These are phyloP conservation scores for Choreutis nemorana DNA, from an alignment of 2,888 invertebrate species.

Conservation along the genomic window DNA sequence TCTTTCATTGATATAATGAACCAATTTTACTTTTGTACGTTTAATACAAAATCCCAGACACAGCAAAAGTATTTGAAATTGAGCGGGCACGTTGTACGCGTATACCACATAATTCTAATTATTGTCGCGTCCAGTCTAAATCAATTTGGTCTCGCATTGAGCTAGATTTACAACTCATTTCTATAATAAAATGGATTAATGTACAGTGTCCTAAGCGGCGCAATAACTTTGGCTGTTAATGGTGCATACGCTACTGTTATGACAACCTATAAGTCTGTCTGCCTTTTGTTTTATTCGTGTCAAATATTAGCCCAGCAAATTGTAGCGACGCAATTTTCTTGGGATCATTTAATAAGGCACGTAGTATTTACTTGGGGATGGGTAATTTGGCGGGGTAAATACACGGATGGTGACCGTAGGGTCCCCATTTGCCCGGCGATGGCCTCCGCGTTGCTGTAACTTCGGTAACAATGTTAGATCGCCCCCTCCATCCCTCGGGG, in stretches of 20 bases:
- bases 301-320: slow-evolving; percentile 18
- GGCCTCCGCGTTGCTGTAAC: slow-evolving; percentile 51
- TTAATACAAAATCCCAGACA: no score
- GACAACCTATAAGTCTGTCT: slow-evolving; percentile 30
- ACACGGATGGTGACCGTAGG: slow-evolving; percentile 46
- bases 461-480: slow-evolving; percentile 54
- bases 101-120: slow-evolving; percentile 42
- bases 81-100: slow-evolving; percentile 8
- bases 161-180: slow-evolving; percentile 36
- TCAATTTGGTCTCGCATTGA: slow-evolving; percentile 32
- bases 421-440: slow-evolving; percentile 47
- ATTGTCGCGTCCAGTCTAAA: slow-evolving; percentile 43
- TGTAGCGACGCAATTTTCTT: slow-evolving; percentile 16
- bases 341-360: slow-evolving; percentile 39
- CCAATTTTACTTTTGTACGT: no score
- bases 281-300: slow-evolving; percentile 26
- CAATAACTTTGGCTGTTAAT: slow-evolving; percentile 45
- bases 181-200: slow-evolving; percentile 42
- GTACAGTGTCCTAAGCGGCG: slow-evolving; percentile 22
- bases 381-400: slow-evolving; percentile 47
- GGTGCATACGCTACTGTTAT: slow-evolving; percentile 34
- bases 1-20: no score
- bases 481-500: slow-evolving; percentile 49
- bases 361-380: slow-evolving; percentile 36
- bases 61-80: neutral